Conservation (phyloP, 2,113 vertebrate species). For the Myotis lucifugus region DNA sequence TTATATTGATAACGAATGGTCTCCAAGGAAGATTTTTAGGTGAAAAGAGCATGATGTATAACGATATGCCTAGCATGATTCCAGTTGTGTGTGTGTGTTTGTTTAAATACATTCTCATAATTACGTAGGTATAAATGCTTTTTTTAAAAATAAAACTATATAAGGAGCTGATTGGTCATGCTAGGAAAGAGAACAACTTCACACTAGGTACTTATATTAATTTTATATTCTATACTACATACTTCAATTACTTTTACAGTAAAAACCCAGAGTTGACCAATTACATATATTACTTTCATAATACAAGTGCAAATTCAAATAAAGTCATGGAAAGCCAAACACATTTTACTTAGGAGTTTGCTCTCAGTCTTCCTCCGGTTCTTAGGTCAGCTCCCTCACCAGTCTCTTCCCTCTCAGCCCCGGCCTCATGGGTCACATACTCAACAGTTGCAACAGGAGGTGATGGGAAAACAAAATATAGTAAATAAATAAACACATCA, state of each 20-base stretch:
- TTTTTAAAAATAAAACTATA: neutral
- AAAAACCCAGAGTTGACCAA: neutral
- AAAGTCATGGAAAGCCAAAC: neutral
- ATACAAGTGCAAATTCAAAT: slow-evolving; percentile 12
- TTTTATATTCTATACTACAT: neutral
- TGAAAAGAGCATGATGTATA: neutral
- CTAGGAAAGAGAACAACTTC: neutral
- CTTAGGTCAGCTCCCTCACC: neutral
- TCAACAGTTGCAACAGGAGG: neutral
- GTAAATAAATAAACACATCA: neutral
- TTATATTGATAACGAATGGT: neutral
- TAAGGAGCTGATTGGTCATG: neutral
- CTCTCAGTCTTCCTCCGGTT: neutral
- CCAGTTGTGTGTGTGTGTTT: neutral
- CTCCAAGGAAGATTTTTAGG: neutral
- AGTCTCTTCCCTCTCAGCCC: neutral
- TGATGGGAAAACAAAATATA: neutral
- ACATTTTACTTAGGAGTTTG: neutral
- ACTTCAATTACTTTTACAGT: neutral
- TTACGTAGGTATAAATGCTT: neutral
- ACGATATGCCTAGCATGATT: neutral
- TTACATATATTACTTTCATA: neutral
- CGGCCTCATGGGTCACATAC: neutral
- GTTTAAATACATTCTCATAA: neutral
- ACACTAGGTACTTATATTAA: neutral